Evolutionary conservation across 1,140 invertebrate species (phyloP).

Genomic region (fruit fly (Drosophila melanogaster)): Release_6_plus_ISO1_MT NT_033779.5:5799001-5799500

Average conservation of each 20-base stretch:
- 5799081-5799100: slow-evolving; percentile 27
- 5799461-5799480: slow-evolving; percentile 3
- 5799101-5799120: slow-evolving; percentile 41
- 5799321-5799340: slow-evolving; percentile 12
- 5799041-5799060: slow-evolving; percentile 25
- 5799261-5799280: slow-evolving; percentile 27
- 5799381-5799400: slow-evolving; percentile 32
- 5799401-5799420: slow-evolving; percentile 26
- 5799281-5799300: slow-evolving; percentile 49
- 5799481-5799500: neutral
- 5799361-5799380: slow-evolving; percentile 48
- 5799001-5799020: neutral
- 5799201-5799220: slow-evolving; percentile 40
- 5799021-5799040: slow-evolving; percentile 25
- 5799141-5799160: slow-evolving; percentile 24
- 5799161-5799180: slow-evolving; percentile 47
- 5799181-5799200: slow-evolving; percentile 21
- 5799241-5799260: slow-evolving; percentile 7
- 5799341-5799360: slow-evolving; percentile 23
- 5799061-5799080: slow-evolving; percentile 32
- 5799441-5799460: slow-evolving; percentile 26
- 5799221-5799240: slow-evolving; percentile 48
- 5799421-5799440: slow-evolving; percentile 6
- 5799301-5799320: slow-evolving; percentile 8
- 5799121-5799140: slow-evolving; percentile 30